A percentile compares a stretch with the other conserved stretches of the same genome.
Evolutionary conservation across 2,797 vertebrate species (phyloP).

Genomic region (Gymnoscopelus microlampas): DNA sequence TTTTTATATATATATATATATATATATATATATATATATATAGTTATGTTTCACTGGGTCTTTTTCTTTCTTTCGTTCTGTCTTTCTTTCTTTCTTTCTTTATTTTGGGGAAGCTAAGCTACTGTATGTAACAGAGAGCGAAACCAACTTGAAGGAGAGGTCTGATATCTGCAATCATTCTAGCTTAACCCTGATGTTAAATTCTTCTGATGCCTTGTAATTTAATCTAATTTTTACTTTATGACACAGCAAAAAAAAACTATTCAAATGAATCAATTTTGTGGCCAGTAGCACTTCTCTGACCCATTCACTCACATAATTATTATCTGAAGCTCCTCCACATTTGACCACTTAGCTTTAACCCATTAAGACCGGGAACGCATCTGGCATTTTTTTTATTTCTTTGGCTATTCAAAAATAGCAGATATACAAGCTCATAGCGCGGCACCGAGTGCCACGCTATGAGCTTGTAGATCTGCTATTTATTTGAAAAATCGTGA

Average conservation of each 20-base stretch:
- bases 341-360: neutral
- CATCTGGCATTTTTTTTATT: no score
- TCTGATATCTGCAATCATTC: conserved; percentile 47
- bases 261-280: neutral
- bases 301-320: neutral
- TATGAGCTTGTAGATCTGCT: no score
- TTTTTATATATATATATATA: conserved; percentile 41
- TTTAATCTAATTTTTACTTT: no score
- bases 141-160: conserved; percentile 52
- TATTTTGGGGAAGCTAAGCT: conserved; percentile 54
- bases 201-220: conserved; percentile 20
- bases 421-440: no score
- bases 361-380: no score
- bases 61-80: neutral
- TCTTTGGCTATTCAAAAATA: no score
- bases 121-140: conserved; percentile 55
- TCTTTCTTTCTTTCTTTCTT: no score
- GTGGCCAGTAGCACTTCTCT: conserved; percentile 1
- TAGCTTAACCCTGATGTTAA: conserved; percentile 40
- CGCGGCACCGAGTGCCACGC: no score
- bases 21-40: conserved; percentile 48
- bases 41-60: conserved; percentile 55
- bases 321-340: neutral
- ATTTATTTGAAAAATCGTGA: no score
- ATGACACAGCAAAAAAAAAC: no score